Base-by-base conservation (phyloP, 2,113 vertebrate genomes). In the Daubentonia madagascariensis region DNA sequence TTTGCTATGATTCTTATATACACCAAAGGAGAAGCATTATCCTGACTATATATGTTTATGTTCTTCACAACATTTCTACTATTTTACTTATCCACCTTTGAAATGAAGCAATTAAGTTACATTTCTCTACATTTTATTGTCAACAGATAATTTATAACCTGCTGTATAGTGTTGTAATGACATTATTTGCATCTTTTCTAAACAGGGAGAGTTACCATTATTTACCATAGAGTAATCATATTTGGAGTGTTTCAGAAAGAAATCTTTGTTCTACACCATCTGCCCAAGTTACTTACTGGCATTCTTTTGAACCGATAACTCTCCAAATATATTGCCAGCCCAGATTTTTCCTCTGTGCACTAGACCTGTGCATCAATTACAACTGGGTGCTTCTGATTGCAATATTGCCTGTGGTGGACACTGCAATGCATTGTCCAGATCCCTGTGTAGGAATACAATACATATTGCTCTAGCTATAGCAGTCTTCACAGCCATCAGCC, bases 101-200 rank as follows among this genome's bases (percentile, higher is more conserved):
- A 89, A 95, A 65, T 65, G 70, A 89, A 90, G 92, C 86, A 93
- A 96, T 91, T 94, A 80, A 75, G 61, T 91, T 91, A 65, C 3
- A 88, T 80, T 97, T 97, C 23, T 85, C 30, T 57, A 91, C 67
- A 91, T 91, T 94, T 84, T 85, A 48, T 81, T 94, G 81, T 95
- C 91, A 88, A 89, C 40, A 59, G 35, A 95, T 96, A 91, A 79
- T 91, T n/a, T 93, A 68, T 76, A 95, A 85, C 18, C 40, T 83
- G 45, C 12, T 75, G 0, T 61, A 83, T 50, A 52, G 61, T 93
- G 59, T 68, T 96, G 84, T 76, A 96, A 91, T 93, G 61, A 89
- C n/a, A 85, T 91, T 73, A 88, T 85, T 97, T 96, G 20, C 50
- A 83, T 96, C n/a, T 94, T 96, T 93, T 87, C 89, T 88, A 63